phyloP scores from a whole-genome alignment of 2,113 vertebrate genomes.

The Phalacrocorax aristotelis region DNA sequence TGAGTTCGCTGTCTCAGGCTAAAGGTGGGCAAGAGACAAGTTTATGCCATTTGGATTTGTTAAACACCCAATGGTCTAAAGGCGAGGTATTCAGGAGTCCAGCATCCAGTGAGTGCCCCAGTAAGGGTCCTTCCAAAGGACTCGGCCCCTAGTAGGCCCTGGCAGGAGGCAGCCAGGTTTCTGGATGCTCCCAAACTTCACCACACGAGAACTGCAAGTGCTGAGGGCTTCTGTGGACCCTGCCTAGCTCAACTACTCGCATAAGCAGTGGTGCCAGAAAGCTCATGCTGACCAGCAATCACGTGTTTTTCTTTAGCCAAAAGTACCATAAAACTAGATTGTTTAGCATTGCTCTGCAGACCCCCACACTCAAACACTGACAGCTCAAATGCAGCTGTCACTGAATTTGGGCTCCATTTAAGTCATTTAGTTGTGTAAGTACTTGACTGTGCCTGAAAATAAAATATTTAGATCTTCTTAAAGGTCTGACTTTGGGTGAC shows the following conservation, averaged over 20 bases:
- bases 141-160: not conserved
- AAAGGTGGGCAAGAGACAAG: not conserved
- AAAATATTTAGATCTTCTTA: not conserved
- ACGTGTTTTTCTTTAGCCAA: not conserved
- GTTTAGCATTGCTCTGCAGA: not conserved
- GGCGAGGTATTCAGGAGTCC: not conserved
- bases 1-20: not conserved
- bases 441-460: not conserved
- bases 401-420: not conserved
- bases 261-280: not conserved
- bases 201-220: fast-evolving
- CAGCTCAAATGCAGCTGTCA: not conserved
- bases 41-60: not conserved
- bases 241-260: not conserved
- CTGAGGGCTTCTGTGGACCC: not conserved
- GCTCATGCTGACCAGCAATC: not conserved
- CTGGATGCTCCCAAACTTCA: not conserved
- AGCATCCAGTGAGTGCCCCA: not conserved
- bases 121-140: not conserved
- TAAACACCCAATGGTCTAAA: not conserved
- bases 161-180: not conserved
- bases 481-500: not conserved
- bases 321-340: not conserved
- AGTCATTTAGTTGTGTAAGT: not conserved
- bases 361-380: not conserved